Evolutionary conservation across 2,113 vertebrate genomes (phyloP), one percentile per base, ranked within the genome.

Genomic region (Colistium nudipinnis): DNA sequence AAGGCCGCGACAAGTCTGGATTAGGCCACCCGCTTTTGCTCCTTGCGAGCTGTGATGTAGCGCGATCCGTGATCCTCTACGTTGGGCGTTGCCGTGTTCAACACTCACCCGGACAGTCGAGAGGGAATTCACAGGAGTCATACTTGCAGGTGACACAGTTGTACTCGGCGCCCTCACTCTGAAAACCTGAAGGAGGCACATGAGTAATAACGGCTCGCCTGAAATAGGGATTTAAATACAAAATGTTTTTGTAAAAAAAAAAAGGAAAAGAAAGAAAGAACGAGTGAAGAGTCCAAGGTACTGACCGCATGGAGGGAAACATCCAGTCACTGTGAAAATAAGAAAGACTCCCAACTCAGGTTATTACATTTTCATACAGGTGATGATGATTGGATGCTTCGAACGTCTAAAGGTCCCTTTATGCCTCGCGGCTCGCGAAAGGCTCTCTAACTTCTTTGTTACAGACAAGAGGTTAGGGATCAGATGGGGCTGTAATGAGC

Each of bases 291-390:
- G n/a, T n/a, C n/a, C n/a, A n/a, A 33, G 19, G 14, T 36, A 91
- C 92, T 83, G 61, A 93, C 92, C 91, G 44, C 92, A 93, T 19
- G 91, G 91, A 36, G 92, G 90, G 45, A 91, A 14, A 66, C 93
- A 94, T 72, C 82, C 85, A 54, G 88, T 82, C 0, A 65, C 91
- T 93, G 86, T 48, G 41, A 72, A 76, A 71, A 74, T 41, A 83
- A 86, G 30, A 33, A 41, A 81, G 13, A 66, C 8, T n/a, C n/a
- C n/a, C n/a, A n/a, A n/a, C n/a, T n/a, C n/a, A n/a, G 20, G 36
- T 45, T 13, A 24, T 13, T 3, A 57, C 53, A 4, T 63, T 43
- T 54, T n/a, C 49, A n/a, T n/a, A n/a, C n/a, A n/a, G n/a, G n/a
- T n/a, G n/a, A n/a, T n/a, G n/a, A n/a, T n/a, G n/a, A n/a, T n/a